Evolutionary conservation across 2,888 invertebrate species (phyloP), one percentile per base, ranked within the genome.

Genomic region (Malacosoma neustria): DNA sequence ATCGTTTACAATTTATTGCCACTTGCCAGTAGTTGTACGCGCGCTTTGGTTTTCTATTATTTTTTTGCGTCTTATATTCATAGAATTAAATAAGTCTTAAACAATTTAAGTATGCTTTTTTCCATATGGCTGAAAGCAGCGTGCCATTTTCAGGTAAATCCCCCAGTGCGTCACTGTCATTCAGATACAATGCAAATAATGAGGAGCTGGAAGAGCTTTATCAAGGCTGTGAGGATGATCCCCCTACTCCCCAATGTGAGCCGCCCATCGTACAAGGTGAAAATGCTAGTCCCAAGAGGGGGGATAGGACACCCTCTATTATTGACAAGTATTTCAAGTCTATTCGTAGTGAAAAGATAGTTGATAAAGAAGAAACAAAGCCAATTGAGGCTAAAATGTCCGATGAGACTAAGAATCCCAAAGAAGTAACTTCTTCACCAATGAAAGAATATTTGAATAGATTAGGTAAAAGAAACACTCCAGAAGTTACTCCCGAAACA

Each of bases 161-260:
- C 36, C 76, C 81, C 39, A 81, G 71, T 45, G 65, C 89, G 32
- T 76, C 87, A 15, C 70, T 89, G 38, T 87, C 91, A 4, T 90
- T 93, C 53, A 89, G 91, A 57, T 93, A 92, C 57, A 91, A 91
- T 77, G 91, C 92, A n/a, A 92, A 90, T 52, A 92, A 91, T 58
- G 93, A 93, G 55, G 91, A 92, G 66, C 64, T 93, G 37, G 92
- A 93, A 54, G 92, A 92, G 57, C 59, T 92, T 7, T 90, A 87
- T 54, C 87, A 87, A 36, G 87, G 87, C 33, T 91, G 91, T 57
- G 89, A 89, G 30, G 89, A 89, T 60, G 87, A 87, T 46, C 79
- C 73, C 6, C 73, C 80, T 1, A 80, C 87, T 6, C 84, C 87
- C 1, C 87, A 86, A 39, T 58, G 64, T 54, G 85, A 88, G 7